Conservation (phyloP, 2,888 invertebrate species). For the Thymelicus lineola region DNA sequence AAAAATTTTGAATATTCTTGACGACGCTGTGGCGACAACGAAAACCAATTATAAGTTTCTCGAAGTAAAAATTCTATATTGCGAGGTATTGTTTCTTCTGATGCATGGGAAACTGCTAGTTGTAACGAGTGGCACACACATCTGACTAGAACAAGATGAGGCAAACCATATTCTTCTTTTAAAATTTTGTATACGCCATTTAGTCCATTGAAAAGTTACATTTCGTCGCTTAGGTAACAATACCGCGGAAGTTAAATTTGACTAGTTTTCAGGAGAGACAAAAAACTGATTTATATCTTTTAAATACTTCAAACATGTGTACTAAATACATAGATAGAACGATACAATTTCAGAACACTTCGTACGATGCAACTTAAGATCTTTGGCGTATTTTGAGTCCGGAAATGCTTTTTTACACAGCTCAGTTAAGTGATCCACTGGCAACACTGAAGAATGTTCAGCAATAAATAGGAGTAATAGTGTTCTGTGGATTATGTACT, state of each 20-base stretch:
- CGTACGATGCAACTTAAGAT: slow-evolving; percentile 39
- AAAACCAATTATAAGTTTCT: slow-evolving; percentile 34
- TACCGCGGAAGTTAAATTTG: too few relatives aligned
- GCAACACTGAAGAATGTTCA: slow-evolving; percentile 31
- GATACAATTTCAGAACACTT: slow-evolving; percentile 41
- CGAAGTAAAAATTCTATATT: slow-evolving; percentile 41
- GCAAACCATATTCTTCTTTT: not conserved
- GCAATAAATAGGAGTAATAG: slow-evolving; percentile 33
- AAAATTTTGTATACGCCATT: not conserved
- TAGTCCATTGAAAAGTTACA: not conserved
- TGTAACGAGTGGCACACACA: slow-evolving; percentile 47
- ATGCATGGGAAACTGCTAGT: slow-evolving; percentile 48
- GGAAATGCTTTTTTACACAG: slow-evolving; percentile 17
- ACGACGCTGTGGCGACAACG: slow-evolving; percentile 18
- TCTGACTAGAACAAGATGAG: not conserved
- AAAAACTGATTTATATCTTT: too few relatives aligned
- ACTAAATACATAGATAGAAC: too few relatives aligned
- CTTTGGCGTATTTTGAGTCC: slow-evolving; percentile 31
- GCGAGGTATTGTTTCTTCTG: slow-evolving; percentile 46
- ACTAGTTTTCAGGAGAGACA: too few relatives aligned
- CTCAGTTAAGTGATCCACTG: slow-evolving; percentile 33
- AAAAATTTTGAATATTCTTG: slow-evolving; percentile 1
- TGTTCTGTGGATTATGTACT: too few relatives aligned
- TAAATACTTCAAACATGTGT: too few relatives aligned
- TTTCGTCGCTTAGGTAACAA: too few relatives aligned